phyloP scores from a whole-genome alignment of 2,888 invertebrate species.

The Sipha maydis region DNA sequence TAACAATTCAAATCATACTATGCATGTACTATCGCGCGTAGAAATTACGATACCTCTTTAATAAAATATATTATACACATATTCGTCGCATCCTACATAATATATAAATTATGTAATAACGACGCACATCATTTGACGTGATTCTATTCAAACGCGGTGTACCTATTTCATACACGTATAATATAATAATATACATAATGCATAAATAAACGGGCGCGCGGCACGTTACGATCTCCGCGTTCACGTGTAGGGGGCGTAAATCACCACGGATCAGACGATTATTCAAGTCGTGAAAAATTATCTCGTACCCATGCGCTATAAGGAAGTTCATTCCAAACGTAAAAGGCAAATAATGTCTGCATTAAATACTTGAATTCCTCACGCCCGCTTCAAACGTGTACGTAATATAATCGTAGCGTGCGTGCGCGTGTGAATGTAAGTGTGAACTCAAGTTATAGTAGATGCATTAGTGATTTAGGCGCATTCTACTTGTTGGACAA shows the following conservation, averaged over 20 bases:
- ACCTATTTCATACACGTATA: not conserved
- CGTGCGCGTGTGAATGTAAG: not conserved
- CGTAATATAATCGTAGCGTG: too few relatives aligned
- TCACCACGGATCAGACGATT: conserved; percentile 15
- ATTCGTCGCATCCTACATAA: not conserved
- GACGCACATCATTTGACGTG: conserved; percentile 24
- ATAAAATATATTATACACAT: too few relatives aligned
- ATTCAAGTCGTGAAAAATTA: conserved; percentile 26
- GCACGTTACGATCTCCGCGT: not conserved
- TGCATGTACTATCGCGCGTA: not conserved
- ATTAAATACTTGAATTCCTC: not conserved
- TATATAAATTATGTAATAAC: conserved; percentile 13
- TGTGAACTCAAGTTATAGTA: too few relatives aligned
- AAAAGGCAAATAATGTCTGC: not conserved
- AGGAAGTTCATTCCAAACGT: not conserved
- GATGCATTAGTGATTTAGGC: too few relatives aligned
- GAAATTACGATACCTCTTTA: not conserved
- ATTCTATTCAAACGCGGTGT: not conserved
- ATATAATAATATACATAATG: too few relatives aligned
- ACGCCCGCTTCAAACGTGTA: not conserved
- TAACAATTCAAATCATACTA: not conserved
- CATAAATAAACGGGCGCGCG: not conserved
- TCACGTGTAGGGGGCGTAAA: conserved; percentile 26
- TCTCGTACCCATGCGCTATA: not conserved
- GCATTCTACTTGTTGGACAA: too few relatives aligned